These are phyloP conservation scores for Archilochus colubris DNA, from an alignment of 2,113 vertebrate species.

Conservation along the genomic window DNA sequence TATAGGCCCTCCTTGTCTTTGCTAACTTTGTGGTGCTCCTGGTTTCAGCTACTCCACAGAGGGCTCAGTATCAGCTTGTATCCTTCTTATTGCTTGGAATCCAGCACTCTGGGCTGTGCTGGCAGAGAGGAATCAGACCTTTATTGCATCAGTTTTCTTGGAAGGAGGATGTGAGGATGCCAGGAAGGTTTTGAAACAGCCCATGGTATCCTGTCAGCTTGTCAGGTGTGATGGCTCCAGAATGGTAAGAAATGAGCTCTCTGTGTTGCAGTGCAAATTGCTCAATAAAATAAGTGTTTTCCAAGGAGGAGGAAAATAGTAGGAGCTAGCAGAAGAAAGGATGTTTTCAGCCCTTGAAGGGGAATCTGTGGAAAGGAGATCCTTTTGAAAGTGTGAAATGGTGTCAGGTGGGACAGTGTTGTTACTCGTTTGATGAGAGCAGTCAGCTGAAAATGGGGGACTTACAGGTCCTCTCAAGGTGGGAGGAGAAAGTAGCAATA, in stretches of 20 bases:
- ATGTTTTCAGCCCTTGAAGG: constrained; percentile 6
- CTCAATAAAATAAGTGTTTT: not conserved
- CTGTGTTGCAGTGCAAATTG: not conserved
- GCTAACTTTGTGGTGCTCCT: not conserved
- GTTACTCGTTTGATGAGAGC: constrained; percentile 6
- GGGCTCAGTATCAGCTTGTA: not conserved
- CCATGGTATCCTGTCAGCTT: not conserved
- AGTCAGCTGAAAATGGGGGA: not conserved
- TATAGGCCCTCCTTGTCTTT: not conserved
- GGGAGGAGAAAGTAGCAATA: not conserved
- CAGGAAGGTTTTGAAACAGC: not conserved
- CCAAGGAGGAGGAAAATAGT: not conserved
- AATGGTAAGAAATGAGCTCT: not conserved
- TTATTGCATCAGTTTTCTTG: not conserved
- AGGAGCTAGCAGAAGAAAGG: constrained; percentile 8
- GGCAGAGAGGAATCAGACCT: not conserved
- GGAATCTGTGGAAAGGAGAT: not conserved
- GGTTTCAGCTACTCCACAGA: not conserved
- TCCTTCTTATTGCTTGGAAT: not conserved
- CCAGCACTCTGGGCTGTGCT: not conserved
- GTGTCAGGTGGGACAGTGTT: not conserved
- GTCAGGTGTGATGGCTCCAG: not conserved
- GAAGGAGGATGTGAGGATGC: not conserved
- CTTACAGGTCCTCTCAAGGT: not conserved
- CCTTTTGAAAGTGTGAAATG: constrained; percentile 1